phyloP scores from a whole-genome alignment of 2,888 invertebrate species.

The Pocota personata region DNA sequence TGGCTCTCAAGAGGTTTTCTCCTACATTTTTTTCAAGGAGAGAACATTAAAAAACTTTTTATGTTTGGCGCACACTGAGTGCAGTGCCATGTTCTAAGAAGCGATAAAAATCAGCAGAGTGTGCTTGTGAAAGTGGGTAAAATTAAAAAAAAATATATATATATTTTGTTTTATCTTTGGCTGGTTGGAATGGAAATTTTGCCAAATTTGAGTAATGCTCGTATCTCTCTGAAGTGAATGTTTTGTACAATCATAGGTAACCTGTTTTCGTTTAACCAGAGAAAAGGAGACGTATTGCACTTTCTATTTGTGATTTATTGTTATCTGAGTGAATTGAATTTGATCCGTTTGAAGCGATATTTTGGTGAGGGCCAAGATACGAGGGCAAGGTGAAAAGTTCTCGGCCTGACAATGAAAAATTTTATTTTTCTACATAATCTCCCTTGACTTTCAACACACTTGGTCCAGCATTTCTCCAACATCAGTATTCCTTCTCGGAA shows the following conservation, averaged over 20 bases:
- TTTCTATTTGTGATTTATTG: no score
- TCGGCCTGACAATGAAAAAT: no score
- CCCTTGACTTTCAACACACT: no score
- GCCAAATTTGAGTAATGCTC: background rate
- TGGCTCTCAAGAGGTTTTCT: conserved; percentile 7
- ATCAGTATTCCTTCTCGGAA: no score
- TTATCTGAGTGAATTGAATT: no score
- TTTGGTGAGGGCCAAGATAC: no score
- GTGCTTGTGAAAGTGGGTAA: conserved; percentile 38
- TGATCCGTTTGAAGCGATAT: no score
- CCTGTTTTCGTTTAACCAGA: no score
- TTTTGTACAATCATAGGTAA: background rate
- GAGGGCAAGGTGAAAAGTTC: no score
- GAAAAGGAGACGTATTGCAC: no score
- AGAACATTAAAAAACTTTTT: conserved; percentile 28
- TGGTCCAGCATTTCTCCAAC: no score
- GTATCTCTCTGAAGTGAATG: background rate
- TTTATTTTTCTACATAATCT: no score
- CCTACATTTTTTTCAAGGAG: conserved; percentile 1
- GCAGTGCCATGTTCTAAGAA: conserved; percentile 54
- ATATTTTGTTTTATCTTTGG: background rate
- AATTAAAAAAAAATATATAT: background rate
- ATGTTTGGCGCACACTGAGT: conserved; percentile 38
- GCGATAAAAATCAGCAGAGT: conserved; percentile 48
- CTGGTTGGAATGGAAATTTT: background rate